Conservation (phyloP, 2,113 vertebrate genomes). For the Andinoacara biseriatus region DNA sequence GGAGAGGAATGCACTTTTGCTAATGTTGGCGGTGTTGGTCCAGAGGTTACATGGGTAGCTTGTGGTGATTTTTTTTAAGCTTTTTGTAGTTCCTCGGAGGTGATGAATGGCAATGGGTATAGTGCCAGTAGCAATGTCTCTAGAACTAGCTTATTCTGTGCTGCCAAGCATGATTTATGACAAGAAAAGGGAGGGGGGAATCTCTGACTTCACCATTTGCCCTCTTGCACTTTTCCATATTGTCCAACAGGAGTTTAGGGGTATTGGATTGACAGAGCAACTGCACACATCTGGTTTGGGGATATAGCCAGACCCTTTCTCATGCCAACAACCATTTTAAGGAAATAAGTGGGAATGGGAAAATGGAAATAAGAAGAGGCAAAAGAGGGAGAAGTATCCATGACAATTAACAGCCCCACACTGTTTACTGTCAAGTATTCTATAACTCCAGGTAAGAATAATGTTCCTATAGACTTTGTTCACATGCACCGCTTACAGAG, state of each 20-base stretch:
- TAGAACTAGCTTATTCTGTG: conserved; percentile 80
- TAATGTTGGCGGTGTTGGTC: conserved; percentile 59
- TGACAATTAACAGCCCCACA: conserved; percentile 2
- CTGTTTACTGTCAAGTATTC: conserved; percentile 26
- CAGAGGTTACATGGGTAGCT: conserved; percentile 59
- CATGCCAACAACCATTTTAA: conserved; percentile 40
- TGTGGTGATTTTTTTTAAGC: conserved; percentile 45
- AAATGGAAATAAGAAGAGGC: conserved; percentile 58
- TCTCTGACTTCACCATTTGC: conserved; percentile 80
- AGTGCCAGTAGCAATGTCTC: conserved; percentile 79
- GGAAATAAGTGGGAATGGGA: conserved; percentile 49
- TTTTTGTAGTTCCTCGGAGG: conserved; percentile 73
- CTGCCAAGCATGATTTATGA: conserved; percentile 84
- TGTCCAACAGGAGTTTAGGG: conserved; percentile 68
- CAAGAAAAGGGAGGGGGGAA: conserved; percentile 66
- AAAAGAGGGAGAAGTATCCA: conserved; percentile 28
- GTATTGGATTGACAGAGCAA: conserved; percentile 72
- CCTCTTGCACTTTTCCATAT: conserved; percentile 75
- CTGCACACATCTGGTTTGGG: conserved; percentile 74
- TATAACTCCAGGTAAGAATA: neutral
- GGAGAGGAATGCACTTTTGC: conserved; percentile 57
- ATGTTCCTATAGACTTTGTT: conserved; percentile 12
- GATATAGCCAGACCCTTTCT: conserved; percentile 29
- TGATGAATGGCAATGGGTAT: conserved; percentile 80
- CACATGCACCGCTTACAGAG: conserved; percentile 11